Percentiles rank a stretch among this genome's conserved stretches.
These are phyloP conservation scores for Apotomis betuletana DNA, from an alignment of 2,888 invertebrate species.

Conservation along the genomic window DNA sequence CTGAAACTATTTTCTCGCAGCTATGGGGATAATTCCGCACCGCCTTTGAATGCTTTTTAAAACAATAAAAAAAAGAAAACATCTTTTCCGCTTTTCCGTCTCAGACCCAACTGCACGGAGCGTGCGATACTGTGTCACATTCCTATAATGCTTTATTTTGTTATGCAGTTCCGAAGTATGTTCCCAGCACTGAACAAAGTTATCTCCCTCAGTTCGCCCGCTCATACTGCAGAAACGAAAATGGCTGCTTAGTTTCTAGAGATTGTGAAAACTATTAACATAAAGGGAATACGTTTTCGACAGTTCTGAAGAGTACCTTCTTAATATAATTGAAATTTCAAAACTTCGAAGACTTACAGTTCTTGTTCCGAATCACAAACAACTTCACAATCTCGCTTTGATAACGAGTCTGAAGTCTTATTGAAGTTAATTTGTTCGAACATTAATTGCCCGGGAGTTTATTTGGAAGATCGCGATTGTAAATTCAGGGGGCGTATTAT, in stretches of 20 bases:
- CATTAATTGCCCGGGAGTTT: conserved; percentile 21
- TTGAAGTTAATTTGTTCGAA: conserved; percentile 7
- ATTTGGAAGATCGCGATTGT: not conserved
- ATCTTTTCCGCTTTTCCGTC: conserved; percentile 46
- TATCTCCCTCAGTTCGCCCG: conserved; percentile 55
- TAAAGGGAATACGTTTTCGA: conserved; percentile 18
- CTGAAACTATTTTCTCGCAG: conserved; percentile 38
- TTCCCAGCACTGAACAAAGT: conserved; percentile 57
- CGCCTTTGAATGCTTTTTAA: conserved; percentile 47
- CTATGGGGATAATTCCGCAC: conserved; percentile 38
- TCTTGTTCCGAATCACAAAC: conserved; percentile 3
- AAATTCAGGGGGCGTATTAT: conserved; percentile 14
- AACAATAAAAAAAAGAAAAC: conserved; percentile 56
- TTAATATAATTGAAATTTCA: conserved; percentile 32
- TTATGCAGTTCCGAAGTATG: conserved; percentile 55
- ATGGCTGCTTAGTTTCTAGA: conserved; percentile 28
- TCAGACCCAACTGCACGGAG: conserved; percentile 46
- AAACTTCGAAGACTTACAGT: conserved; percentile 39
- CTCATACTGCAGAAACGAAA: conserved; percentile 45
- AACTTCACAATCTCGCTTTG: conserved; percentile 16
- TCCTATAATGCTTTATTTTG: conserved; percentile 52
- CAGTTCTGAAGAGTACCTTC: conserved; percentile 18
- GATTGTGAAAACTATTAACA: conserved; percentile 20
- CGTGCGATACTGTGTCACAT: conserved; percentile 49
- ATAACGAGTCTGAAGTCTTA: not conserved